A percentile compares a stretch with the other conserved stretches of the same genome.
phyloP scores from a whole-genome alignment of 2,797 vertebrate genomes.

The Rallus crepitans region DNA sequence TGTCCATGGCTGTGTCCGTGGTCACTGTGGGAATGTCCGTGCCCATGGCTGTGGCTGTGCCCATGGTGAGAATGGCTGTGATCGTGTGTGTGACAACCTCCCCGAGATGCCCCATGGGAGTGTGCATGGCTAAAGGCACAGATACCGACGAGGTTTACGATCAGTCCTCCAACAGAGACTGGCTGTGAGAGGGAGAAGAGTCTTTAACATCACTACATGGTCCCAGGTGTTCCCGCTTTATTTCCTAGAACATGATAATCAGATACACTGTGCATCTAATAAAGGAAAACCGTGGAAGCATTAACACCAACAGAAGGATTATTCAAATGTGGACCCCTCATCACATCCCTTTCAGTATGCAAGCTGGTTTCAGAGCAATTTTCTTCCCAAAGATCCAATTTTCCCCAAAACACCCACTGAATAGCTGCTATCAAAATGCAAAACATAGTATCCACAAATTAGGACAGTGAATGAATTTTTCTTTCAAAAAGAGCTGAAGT shows the following conservation, averaged over 20 bases:
- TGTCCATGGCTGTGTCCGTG: conserved; percentile 85
- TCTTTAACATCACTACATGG: not conserved
- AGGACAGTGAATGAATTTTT: not conserved
- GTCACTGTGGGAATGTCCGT: conserved; percentile 83
- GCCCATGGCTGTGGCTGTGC: conserved; percentile 75
- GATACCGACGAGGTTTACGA: conserved; percentile 97
- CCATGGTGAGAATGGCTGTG: conserved; percentile 87
- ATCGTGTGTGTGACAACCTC: conserved; percentile 86
- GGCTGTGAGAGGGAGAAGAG: conserved; percentile 83
- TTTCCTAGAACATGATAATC: not conserved
- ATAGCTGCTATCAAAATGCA: not conserved
- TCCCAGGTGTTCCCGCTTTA: not conserved
- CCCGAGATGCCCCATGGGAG: conserved; percentile 82
- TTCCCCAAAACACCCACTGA: fast-evolving
- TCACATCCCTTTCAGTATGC: not conserved
- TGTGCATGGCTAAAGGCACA: conserved; percentile 98
- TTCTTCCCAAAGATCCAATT: not conserved
- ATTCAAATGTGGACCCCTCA: not conserved
- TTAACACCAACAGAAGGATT: not conserved
- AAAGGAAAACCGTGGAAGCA: not conserved
- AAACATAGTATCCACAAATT: not conserved
- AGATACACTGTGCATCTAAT: not conserved
- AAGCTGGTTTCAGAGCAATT: not conserved
- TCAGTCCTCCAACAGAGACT: conserved; percentile 93
- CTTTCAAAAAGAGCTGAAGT: not conserved